Percentiles rank a stretch among this genome's conserved stretches.
Conservation (phyloP, 2,888 invertebrate species). For the Drosophila phalerata region DNA sequence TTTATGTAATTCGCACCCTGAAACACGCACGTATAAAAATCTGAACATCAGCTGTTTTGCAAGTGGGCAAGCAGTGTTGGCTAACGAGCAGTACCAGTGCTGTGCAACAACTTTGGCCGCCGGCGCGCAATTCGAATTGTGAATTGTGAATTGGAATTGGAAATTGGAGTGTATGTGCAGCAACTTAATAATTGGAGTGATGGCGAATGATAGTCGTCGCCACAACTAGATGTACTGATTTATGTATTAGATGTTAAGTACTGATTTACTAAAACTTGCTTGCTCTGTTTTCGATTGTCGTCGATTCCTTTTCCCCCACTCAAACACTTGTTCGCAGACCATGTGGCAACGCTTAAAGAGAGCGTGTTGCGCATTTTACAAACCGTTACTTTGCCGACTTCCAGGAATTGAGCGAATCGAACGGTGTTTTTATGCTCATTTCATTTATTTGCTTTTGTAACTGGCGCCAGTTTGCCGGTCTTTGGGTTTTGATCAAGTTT, state of each 20-base stretch:
- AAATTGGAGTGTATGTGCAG: constrained; percentile 29
- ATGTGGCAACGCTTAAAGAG: constrained; percentile 42
- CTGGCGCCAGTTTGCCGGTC: constrained; percentile 38
- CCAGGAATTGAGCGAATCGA: constrained; percentile 25
- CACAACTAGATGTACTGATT: constrained; percentile 14
- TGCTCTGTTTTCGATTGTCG: constrained; percentile 27
- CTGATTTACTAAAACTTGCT: constrained; percentile 16
- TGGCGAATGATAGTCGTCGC: constrained; percentile 26
- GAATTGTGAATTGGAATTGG: constrained; percentile 16
- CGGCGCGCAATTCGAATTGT: constrained; percentile 36
- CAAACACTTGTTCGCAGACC: background rate
- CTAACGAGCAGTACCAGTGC: constrained; percentile 41
- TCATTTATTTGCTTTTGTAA: constrained; percentile 37
- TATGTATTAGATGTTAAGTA: constrained; percentile 15
- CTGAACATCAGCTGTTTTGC: constrained; percentile 63
- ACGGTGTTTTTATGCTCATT: constrained; percentile 5
- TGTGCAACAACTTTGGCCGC: constrained; percentile 32
- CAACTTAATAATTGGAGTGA: constrained; percentile 20
- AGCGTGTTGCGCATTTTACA: constrained; percentile 22
- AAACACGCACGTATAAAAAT: constrained; percentile 64
- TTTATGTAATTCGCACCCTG: constrained; percentile 83
- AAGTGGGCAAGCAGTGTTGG: constrained; percentile 50
- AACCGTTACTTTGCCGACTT: constrained; percentile 49
- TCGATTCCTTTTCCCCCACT: background rate
- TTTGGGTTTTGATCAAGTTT: constrained; percentile 20